These are phyloP conservation scores for Eupsilia transversa DNA, from an alignment of 2,888 invertebrate species.

Conservation along the genomic window DNA sequence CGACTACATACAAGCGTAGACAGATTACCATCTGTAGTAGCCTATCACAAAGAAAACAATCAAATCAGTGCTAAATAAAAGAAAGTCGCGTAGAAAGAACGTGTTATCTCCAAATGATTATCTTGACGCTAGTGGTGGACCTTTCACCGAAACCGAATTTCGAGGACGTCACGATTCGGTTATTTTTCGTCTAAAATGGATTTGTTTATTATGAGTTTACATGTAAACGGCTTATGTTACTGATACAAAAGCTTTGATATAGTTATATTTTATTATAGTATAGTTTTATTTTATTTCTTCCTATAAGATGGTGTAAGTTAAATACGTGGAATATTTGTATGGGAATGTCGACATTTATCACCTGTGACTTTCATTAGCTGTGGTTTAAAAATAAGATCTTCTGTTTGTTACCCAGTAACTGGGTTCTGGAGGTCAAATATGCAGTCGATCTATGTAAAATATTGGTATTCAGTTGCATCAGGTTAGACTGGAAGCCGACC, in stretches of 20 bases:
- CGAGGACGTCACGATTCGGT: constrained; percentile 22
- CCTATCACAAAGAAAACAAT: constrained; percentile 61
- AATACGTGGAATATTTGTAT: neutral
- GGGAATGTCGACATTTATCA: neutral
- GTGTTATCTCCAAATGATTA: constrained; percentile 58
- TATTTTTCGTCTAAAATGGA: constrained; percentile 39
- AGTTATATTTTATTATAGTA: neutral
- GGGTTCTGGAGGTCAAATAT: no score
- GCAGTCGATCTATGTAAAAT: no score
- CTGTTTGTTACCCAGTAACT: neutral
- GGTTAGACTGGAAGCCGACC: no score
- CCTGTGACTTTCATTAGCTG: neutral
- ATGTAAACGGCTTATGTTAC: constrained; percentile 26
- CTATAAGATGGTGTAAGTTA: neutral
- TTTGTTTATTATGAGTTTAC: constrained; percentile 32
- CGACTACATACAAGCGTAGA: constrained; percentile 24
- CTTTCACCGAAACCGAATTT: constrained; percentile 26
- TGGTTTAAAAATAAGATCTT: neutral
- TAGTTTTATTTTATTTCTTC: neutral
- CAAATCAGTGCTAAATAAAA: constrained; percentile 54
- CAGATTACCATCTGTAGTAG: constrained; percentile 45
- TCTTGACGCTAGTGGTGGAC: constrained; percentile 43
- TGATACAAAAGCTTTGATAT: constrained; percentile 15
- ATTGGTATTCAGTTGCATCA: no score
- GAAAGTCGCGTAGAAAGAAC: constrained; percentile 53